These are phyloP conservation scores for Lathronympha strigana DNA, from an alignment of 2,888 invertebrate genomes.

Conservation along the genomic window DNA sequence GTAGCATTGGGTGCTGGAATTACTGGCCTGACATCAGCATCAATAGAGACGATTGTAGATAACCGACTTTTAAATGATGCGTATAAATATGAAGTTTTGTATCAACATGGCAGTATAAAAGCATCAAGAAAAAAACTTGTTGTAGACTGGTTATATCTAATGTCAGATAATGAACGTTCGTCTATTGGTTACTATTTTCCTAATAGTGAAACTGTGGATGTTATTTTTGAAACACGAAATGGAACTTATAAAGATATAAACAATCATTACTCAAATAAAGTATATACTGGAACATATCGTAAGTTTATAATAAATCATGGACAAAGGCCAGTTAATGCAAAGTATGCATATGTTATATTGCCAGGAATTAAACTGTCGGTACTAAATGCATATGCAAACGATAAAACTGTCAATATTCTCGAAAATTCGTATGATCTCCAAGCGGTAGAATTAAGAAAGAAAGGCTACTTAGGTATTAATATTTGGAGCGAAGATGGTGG, in stretches of 20 bases:
- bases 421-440: slow-evolving; percentile 4
- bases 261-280: too few relatives aligned
- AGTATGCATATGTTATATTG: slow-evolving; percentile 8
- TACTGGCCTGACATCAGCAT: not conserved
- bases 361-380: not conserved
- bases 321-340: not conserved
- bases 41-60: slow-evolving; percentile 11
- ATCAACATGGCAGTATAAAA: not conserved
- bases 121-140: not conserved
- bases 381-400: not conserved
- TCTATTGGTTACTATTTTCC: slow-evolving; percentile 11
- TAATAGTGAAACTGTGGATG: not conserved
- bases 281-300: not conserved
- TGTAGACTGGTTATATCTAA: slow-evolving; percentile 3
- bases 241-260: slow-evolving; percentile 11
- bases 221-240: slow-evolving; percentile 1
- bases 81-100: not conserved
- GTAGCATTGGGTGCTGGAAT: slow-evolving; percentile 9
- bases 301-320: slow-evolving; percentile 11
- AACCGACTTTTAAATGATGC: not conserved
- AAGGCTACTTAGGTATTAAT: slow-evolving; percentile 11
- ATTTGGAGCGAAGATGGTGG: not conserved
- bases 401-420: not conserved
- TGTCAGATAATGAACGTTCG: not conserved
- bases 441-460: not conserved